Conservation (phyloP, 2,888 invertebrate genomes). For the Eupithecia centaureata region DNA sequence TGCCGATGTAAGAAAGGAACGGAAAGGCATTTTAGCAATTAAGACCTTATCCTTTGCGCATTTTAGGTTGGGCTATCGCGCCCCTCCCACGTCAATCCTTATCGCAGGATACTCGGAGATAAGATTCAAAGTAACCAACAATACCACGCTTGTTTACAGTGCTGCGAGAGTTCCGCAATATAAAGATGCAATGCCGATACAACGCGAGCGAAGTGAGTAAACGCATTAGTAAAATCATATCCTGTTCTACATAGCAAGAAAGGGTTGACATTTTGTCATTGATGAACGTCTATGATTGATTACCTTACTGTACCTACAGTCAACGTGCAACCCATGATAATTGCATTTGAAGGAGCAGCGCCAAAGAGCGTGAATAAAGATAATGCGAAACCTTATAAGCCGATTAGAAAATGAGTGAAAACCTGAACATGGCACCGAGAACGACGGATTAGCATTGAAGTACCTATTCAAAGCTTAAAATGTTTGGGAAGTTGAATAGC, state of each 20-base stretch:
- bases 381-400: constrained; percentile 31
- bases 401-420: constrained; percentile 34
- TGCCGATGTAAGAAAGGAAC: not conserved
- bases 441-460: constrained; percentile 26
- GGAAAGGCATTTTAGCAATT: not conserved
- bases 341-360: constrained; percentile 39
- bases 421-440: constrained; percentile 24
- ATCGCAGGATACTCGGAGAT: constrained; percentile 23
- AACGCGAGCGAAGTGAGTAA: not conserved
- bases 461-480: constrained; percentile 14
- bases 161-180: not conserved
- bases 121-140: constrained; percentile 24
- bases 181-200: not conserved
- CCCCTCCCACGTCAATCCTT: constrained; percentile 20
- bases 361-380: constrained; percentile 40
- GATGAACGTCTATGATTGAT: constrained; percentile 28
- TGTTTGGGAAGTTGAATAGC: constrained; percentile 26
- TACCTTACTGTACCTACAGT: constrained; percentile 35
- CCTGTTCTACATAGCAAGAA: not conserved
- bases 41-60: not conserved
- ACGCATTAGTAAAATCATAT: not conserved
- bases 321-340: constrained; percentile 39
- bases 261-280: constrained; percentile 11
- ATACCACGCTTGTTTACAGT: constrained; percentile 11
- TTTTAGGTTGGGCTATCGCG: constrained; percentile 14